Percentiles rank a stretch among this genome's conserved stretches.
These are phyloP conservation scores for Noctua janthina DNA, from an alignment of 2,888 invertebrate genomes.

Conservation along the genomic window DNA sequence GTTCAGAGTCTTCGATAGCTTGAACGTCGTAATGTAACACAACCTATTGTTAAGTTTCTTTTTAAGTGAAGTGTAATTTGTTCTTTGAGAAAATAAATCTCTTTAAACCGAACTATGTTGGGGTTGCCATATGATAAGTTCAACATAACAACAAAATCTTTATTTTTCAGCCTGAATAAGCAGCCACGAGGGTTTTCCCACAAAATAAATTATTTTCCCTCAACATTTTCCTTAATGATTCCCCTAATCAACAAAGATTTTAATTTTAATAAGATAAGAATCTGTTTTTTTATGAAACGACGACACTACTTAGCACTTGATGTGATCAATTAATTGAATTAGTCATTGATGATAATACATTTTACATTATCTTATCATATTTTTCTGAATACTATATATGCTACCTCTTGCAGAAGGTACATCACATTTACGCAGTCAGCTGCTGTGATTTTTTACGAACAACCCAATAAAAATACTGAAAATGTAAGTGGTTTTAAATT, in stretches of 20 bases:
- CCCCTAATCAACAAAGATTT: neutral
- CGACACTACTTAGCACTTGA: neutral
- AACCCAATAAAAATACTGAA: neutral
- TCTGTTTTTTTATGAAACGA: neutral
- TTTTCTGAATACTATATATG: slow-evolving; percentile 5
- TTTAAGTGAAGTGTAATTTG: too few species aligned
- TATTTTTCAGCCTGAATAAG: neutral
- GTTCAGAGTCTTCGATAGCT: too few species aligned
- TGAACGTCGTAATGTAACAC: too few species aligned
- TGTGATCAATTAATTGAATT: neutral
- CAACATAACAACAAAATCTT: too few species aligned
- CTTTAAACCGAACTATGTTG: too few species aligned
- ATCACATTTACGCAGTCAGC: neutral
- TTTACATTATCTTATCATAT: neutral
- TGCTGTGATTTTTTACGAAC: neutral
- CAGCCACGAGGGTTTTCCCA: neutral
- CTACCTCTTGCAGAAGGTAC: neutral
- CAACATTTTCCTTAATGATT: slow-evolving; percentile 5
- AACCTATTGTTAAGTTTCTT: too few species aligned
- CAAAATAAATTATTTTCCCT: neutral
- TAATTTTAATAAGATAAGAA: slow-evolving; percentile 5
- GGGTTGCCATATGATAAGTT: neutral
- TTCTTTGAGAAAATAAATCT: too few species aligned
- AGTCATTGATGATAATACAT: slow-evolving; percentile 13
- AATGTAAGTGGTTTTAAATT: slow-evolving; percentile 5